These are phyloP conservation scores for Prinia subflava DNA, from an alignment of 2,113 vertebrate species.

Conservation along the genomic window DNA sequence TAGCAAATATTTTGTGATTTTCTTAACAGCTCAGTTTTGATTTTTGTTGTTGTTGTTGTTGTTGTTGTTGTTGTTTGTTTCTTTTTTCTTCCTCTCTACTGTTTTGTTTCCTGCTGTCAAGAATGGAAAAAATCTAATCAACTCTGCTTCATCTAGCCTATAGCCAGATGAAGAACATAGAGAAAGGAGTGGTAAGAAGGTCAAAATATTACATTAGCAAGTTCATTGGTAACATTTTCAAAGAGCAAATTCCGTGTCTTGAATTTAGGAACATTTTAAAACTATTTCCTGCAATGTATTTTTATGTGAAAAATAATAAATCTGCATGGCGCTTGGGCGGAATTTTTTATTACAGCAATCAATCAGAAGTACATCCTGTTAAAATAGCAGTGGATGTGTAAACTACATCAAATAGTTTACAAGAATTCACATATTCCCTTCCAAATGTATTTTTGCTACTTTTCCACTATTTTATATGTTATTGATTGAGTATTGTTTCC, in stretches of 20 bases:
- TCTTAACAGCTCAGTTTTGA: neutral
- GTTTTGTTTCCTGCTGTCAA: neutral
- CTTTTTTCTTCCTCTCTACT: neutral
- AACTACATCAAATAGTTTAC: neutral
- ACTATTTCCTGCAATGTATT: neutral
- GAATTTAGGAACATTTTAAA: neutral
- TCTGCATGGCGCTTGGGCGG: neutral
- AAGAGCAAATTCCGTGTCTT: neutral
- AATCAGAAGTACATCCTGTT: neutral
- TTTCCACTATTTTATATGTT: neutral
- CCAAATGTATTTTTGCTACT: neutral
- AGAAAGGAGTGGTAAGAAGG: neutral
- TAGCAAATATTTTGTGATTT: neutral
- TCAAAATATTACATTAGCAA: neutral
- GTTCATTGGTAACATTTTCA: neutral
- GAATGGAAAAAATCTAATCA: neutral
- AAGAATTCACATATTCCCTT: neutral
- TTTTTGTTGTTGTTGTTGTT: neutral
- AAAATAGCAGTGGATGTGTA: neutral
- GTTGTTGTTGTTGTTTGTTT: neutral
- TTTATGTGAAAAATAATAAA: neutral
- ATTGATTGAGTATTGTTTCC: neutral
- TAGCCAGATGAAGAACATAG: neutral
- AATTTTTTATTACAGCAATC: neutral
- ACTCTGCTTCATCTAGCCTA: neutral